These are phyloP conservation scores for Cheilosia scutellata DNA, from an alignment of 2,888 invertebrate species.

Conservation along the genomic window DNA sequence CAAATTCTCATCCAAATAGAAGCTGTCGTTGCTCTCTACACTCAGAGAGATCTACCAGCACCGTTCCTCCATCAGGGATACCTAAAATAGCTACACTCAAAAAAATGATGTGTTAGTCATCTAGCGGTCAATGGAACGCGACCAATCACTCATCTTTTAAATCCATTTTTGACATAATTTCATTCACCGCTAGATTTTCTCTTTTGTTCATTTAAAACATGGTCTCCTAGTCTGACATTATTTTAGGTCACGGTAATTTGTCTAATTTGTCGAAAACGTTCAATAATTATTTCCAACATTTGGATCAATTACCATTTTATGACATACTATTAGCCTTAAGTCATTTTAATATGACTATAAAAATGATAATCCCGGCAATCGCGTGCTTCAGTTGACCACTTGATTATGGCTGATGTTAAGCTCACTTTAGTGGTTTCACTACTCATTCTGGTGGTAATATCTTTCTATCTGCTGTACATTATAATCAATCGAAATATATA, in stretches of 20 bases:
- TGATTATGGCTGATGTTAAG: constrained; percentile 16
- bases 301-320: background rate
- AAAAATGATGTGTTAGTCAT: too few relatives aligned
- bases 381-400: background rate
- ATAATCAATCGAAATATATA: background rate
- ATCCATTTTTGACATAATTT: too few relatives aligned
- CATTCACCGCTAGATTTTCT: too few relatives aligned
- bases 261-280: background rate
- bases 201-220: background rate
- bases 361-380: background rate
- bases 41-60: too few relatives aligned
- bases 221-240: background rate
- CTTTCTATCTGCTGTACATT: background rate
- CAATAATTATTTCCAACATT: background rate
- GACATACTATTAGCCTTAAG: background rate
- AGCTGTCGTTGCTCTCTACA: too few relatives aligned
- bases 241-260: background rate
- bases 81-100: too few relatives aligned
- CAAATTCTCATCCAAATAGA: too few relatives aligned
- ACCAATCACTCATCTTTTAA: too few relatives aligned
- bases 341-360: constrained; percentile 22
- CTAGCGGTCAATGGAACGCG: too few relatives aligned
- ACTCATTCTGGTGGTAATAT: constrained; percentile 11
- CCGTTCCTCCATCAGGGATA: too few relatives aligned
- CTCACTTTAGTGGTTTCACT: background rate